phyloP scores from a whole-genome alignment of 2,888 invertebrate genomes.

The Drosophila melanocephala region DNA sequence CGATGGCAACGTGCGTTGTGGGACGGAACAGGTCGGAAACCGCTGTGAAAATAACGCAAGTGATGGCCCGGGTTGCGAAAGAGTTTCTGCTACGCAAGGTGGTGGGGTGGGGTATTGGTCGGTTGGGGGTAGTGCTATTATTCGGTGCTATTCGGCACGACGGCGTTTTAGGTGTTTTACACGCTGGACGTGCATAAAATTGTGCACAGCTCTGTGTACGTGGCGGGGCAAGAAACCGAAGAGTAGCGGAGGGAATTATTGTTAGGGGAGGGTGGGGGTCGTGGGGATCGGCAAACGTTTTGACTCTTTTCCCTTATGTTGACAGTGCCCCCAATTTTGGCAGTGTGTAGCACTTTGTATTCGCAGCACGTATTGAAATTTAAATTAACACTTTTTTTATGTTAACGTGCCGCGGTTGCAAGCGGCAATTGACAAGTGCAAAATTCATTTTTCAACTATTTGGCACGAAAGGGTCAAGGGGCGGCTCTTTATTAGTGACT shows the following conservation, averaged over 20 bases:
- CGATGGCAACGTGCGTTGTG: conserved; percentile 65
- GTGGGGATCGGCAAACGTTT: conserved; percentile 14
- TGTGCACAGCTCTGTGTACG: conserved; percentile 68
- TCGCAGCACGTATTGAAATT: conserved; percentile 82
- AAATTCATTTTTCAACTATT: conserved; percentile 53
- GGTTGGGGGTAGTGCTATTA: background rate
- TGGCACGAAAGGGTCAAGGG: conserved; percentile 25
- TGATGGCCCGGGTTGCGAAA: conserved; percentile 8
- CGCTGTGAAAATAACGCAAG: conserved; percentile 53
- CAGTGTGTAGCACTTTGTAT: conserved; percentile 54
- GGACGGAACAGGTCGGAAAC: conserved; percentile 35
- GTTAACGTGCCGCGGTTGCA: conserved; percentile 80
- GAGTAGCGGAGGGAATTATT: conserved; percentile 12
- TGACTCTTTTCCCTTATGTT: conserved; percentile 23
- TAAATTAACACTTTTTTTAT: conserved; percentile 83
- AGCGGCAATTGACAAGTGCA: conserved; percentile 12
- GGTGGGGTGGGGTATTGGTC: background rate
- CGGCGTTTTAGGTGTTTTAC: conserved; percentile 79
- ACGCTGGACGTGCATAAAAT: conserved; percentile 82
- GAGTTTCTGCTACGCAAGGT: conserved; percentile 1
- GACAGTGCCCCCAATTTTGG: conserved; percentile 12
- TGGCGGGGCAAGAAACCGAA: conserved; percentile 39
- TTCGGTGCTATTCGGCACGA: conserved; percentile 40
- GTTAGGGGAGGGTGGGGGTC: background rate
- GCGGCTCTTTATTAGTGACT: conserved; percentile 36